These are phyloP conservation scores for Diadumene lineata DNA, from an alignment of 92 coral and sea anemone genomes.

Conservation along the genomic window DNA sequence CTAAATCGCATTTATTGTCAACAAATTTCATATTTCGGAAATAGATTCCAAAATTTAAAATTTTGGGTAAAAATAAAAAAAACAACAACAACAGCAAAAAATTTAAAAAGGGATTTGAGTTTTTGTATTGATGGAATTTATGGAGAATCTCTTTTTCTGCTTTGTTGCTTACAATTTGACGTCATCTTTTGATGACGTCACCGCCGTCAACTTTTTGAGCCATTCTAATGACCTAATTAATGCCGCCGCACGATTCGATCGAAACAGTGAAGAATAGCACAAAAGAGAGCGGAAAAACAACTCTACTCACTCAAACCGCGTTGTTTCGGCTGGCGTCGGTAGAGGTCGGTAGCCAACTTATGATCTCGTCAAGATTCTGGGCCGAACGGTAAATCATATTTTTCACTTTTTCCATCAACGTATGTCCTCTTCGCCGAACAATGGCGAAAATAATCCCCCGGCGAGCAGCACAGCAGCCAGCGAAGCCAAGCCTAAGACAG, in stretches of 20 bases:
- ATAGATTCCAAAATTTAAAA: no score
- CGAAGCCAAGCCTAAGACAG: conserved; percentile 26
- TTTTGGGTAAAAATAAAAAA: no score
- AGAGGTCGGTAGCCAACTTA: conserved; percentile 26
- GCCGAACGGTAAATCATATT: conserved; percentile 81
- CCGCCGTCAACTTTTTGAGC: neutral
- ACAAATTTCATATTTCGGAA: no score
- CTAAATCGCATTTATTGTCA: no score
- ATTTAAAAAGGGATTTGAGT: no score
- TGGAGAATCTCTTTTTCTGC: no score
- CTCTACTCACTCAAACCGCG: conserved; percentile 1
- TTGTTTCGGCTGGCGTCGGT: conserved; percentile 15
- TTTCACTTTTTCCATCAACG: conserved; percentile 87
- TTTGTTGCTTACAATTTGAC: conserved; percentile 17
- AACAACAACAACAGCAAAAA: no score
- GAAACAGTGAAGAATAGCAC: conserved; percentile 6
- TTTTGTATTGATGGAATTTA: no score
- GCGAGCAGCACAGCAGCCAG: conserved; percentile 15
- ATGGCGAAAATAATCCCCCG: conserved; percentile 40
- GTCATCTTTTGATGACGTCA: conserved; percentile 24
- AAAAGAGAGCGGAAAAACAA: neutral
- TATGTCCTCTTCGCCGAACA: conserved; percentile 90
- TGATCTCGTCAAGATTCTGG: conserved; percentile 39
- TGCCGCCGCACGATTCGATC: conserved; percentile 36
- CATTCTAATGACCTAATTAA: conserved; percentile 25